phyloP scores from a whole-genome alignment of 2,797 vertebrate genomes.

The Discoglossus pictus region DNA sequence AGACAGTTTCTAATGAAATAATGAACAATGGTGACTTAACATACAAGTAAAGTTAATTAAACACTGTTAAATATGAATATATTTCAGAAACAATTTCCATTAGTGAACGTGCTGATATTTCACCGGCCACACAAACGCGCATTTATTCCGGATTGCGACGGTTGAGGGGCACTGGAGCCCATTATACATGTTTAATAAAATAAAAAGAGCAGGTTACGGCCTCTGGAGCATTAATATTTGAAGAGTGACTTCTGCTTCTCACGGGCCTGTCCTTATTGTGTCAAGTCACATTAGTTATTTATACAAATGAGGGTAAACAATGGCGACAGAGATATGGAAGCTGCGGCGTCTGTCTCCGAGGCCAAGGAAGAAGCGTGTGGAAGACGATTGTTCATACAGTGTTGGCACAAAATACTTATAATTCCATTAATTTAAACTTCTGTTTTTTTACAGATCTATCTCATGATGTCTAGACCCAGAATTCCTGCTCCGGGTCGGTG shows the following conservation, averaged over 20 bases:
- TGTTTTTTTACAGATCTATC: not conserved
- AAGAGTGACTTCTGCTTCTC: constrained; percentile 64
- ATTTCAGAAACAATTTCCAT: constrained; percentile 71
- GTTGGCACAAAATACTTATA: not conserved
- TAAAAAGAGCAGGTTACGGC: constrained; percentile 51
- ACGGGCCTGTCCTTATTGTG: constrained; percentile 73
- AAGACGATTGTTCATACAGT: not conserved
- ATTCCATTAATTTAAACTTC: not conserved
- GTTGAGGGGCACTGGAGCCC: constrained; percentile 52
- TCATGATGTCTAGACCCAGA: too few species aligned
- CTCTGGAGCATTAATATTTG: constrained; percentile 69
- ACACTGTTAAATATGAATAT: constrained; percentile 75
- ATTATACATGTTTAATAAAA: constrained; percentile 57
- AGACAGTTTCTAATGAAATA: constrained; percentile 65
- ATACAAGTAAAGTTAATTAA: constrained; percentile 73
- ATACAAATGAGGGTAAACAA: constrained; percentile 69
- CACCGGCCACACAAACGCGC: constrained; percentile 55
- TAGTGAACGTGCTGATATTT: constrained; percentile 58
- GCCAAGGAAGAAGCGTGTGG: not conserved
- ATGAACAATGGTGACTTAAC: constrained; percentile 60
- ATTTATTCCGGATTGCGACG: constrained; percentile 65
- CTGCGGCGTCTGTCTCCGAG: constrained; percentile 13
- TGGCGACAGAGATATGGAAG: constrained; percentile 71
- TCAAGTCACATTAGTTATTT: constrained; percentile 71
- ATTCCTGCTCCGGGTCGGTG: too few species aligned